Percentiles rank a stretch among this genome's conserved stretches.
Evolutionary conservation across 2,113 vertebrate species (phyloP).

Genomic region (Oncorhynchus tshawytscha): DNA sequence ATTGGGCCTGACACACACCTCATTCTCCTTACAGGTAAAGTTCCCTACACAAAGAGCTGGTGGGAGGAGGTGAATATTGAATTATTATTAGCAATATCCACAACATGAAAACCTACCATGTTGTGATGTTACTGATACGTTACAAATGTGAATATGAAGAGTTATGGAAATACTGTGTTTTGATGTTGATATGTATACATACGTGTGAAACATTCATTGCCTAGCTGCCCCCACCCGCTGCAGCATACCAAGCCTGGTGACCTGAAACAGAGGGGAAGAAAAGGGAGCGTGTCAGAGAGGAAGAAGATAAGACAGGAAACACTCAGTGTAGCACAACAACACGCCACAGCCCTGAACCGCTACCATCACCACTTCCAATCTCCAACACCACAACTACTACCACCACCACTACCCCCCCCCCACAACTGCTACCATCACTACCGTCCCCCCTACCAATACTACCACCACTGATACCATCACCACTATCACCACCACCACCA

Average conservation of each 20-base stretch:
- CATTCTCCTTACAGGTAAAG: conserved; percentile 96
- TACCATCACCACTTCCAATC: not conserved
- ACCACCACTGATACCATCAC: conserved; percentile 5
- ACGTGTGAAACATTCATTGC: conserved; percentile 89
- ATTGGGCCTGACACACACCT: conserved; percentile 91
- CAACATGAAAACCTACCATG: not conserved
- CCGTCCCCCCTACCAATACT: conserved; percentile 28
- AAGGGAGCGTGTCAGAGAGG: not conserved
- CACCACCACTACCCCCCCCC: not conserved
- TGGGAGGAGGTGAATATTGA: conserved; percentile 19
- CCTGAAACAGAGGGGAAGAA: conserved; percentile 63
- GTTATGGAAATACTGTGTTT: too few species aligned
- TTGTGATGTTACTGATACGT: too few species aligned
- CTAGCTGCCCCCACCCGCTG: conserved; percentile 87
- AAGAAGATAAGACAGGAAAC: not conserved
- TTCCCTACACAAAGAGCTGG: conserved; percentile 90
- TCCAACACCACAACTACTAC: conserved; percentile 30
- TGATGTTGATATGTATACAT: conserved; percentile 50
- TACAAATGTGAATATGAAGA: too few species aligned
- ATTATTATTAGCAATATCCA: conserved; percentile 12
- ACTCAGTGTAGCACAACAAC: not conserved
- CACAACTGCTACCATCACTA: not conserved
- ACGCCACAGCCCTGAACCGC: conserved; percentile 19
- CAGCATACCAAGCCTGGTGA: conserved; percentile 80
- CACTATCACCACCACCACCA: too few species aligned